A percentile compares a stretch with the other conserved stretches of the same genome.
These are phyloP conservation scores for Climacteris rufus DNA, from an alignment of 2,113 vertebrate species.

Conservation along the genomic window DNA sequence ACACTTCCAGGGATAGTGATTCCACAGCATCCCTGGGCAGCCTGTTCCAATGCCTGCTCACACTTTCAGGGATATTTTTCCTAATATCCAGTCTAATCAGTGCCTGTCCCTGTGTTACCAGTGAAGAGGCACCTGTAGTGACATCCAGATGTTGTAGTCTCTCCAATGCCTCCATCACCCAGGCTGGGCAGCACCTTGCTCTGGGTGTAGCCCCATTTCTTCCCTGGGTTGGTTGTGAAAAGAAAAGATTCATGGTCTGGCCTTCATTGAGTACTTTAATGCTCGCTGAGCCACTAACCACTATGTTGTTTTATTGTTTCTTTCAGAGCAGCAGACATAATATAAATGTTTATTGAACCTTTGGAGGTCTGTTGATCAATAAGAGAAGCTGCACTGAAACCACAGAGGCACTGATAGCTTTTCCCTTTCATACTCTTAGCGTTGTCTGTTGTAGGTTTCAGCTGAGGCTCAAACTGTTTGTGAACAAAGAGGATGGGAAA, in stretches of 20 bases:
- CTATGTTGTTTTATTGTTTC: constrained; percentile 14
- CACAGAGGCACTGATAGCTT: constrained; percentile 9
- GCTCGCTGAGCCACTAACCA: constrained; percentile 12
- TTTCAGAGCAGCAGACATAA: constrained; percentile 17
- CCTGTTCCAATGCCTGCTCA: background rate
- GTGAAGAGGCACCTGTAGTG: background rate
- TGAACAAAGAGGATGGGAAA: background rate
- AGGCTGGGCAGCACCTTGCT: background rate
- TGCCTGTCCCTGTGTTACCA: background rate
- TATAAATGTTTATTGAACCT: constrained; percentile 57
- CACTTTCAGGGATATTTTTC: background rate
- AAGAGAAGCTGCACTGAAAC: constrained; percentile 24
- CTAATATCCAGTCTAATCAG: rapidly evolving
- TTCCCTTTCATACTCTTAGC: background rate
- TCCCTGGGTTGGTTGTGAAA: background rate
- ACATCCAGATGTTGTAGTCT: background rate
- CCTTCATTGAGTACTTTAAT: constrained; percentile 23
- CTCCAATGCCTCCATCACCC: background rate
- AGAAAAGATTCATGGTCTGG: background rate
- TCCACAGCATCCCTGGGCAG: background rate
- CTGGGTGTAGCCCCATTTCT: background rate
- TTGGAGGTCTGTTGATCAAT: constrained; percentile 41
- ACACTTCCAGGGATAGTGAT: rapidly evolving
- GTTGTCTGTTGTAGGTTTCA: background rate
- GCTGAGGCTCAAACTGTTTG: background rate